Percentiles rank a stretch among this genome's conserved stretches.
Conservation (phyloP, 2,797 vertebrate species). For the Hyperoplus lanceolatus region DNA sequence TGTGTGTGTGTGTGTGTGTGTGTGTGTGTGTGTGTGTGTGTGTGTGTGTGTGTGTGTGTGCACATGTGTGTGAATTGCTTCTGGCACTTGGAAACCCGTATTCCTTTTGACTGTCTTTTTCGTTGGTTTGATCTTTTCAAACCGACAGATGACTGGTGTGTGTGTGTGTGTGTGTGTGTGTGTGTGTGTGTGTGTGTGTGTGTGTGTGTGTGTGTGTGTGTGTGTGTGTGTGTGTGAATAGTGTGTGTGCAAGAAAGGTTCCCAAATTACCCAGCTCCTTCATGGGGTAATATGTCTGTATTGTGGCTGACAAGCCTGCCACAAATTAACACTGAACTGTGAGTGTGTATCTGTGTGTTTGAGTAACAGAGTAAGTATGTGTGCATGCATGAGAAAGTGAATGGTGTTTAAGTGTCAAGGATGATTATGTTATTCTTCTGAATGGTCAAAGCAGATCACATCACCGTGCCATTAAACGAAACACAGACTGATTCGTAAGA, state of each 20-base stretch:
- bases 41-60: constrained; percentile 37
- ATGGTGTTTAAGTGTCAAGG: constrained; percentile 71
- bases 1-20: constrained; percentile 29
- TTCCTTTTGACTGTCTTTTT: constrained; percentile 83
- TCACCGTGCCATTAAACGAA: constrained; percentile 71
- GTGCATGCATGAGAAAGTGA: constrained; percentile 42
- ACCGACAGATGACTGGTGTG: constrained; percentile 76
- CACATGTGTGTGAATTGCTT: constrained; percentile 68
- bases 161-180: constrained; percentile 40
- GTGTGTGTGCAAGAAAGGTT: constrained; percentile 52
- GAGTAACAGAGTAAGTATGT: constrained; percentile 41
- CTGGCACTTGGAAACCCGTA: constrained; percentile 77
- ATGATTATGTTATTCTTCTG: constrained; percentile 73
- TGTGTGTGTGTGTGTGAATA: constrained; percentile 22
- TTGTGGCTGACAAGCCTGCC: constrained; percentile 70
- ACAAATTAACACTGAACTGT: constrained; percentile 72
- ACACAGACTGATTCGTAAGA: constrained; percentile 61
- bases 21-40: constrained; percentile 42
- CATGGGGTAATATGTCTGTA: constrained; percentile 72
- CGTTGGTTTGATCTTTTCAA: constrained; percentile 80
- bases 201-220: no score
- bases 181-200: constrained; percentile 18
- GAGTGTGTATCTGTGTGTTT: constrained; percentile 44
- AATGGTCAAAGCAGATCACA: constrained; percentile 84
- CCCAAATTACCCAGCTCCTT: constrained; percentile 71